A percentile compares a stretch with the other conserved stretches of the same genome.
These are phyloP conservation scores for Pomatostomus ruficeps DNA, from an alignment of 2,113 vertebrate genomes.

Conservation along the genomic window DNA sequence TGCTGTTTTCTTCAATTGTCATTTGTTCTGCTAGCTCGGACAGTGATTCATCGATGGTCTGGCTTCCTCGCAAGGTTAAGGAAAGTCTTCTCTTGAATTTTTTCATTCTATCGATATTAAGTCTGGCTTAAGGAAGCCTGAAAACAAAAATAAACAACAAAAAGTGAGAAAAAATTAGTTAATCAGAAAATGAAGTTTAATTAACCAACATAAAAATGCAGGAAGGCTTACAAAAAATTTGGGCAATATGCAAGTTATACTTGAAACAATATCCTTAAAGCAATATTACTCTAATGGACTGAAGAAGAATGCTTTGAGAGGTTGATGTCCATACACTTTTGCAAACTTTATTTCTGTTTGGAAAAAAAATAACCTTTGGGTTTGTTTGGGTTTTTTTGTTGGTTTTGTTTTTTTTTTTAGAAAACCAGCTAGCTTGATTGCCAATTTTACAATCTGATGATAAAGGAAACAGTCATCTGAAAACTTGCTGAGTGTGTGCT, in stretches of 20 bases:
- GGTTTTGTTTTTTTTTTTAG: background rate
- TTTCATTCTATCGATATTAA: conserved; percentile 90
- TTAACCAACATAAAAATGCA: background rate
- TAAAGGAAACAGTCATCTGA: background rate
- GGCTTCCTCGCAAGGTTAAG: conserved; percentile 91
- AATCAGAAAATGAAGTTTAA: background rate
- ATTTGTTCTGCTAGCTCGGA: conserved; percentile 98
- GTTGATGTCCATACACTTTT: background rate
- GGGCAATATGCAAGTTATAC: background rate
- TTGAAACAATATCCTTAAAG: background rate
- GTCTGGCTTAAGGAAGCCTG: conserved; percentile 78
- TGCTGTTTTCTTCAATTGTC: conserved; percentile 96
- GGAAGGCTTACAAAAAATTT: background rate
- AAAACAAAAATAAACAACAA: background rate
- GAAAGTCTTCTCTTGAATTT: conserved; percentile 96
- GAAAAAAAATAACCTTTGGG: background rate
- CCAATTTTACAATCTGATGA: background rate
- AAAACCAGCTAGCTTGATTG: background rate
- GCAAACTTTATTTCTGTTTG: background rate
- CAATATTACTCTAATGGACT: background rate
- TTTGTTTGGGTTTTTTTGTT: background rate
- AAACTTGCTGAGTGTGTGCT: background rate
- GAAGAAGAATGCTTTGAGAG: background rate
- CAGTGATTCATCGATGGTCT: conserved; percentile 95
- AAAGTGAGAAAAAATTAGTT: background rate